Conservation (phyloP, 1,140 invertebrate species). For the Megalonaias nervosa region DNA sequence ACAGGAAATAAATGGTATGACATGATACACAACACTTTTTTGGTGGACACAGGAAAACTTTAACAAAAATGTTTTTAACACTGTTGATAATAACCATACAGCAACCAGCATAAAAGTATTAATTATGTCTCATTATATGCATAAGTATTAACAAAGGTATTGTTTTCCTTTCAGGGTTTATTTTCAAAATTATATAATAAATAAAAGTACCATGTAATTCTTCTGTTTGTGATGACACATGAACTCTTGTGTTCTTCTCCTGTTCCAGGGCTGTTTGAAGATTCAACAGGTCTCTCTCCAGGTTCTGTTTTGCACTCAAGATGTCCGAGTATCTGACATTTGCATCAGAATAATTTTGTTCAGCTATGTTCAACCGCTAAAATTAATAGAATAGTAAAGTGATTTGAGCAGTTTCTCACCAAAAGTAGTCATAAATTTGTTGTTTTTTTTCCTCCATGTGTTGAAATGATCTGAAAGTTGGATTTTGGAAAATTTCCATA, state of each 20-base stretch:
- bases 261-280: conserved; percentile 87
- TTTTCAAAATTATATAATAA: background rate
- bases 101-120: background rate
- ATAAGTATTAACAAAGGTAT: background rate
- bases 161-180: too few relatives aligned
- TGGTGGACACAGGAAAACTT: too few relatives aligned
- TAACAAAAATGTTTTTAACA: background rate
- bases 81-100: background rate
- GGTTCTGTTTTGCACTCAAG: conserved; percentile 41
- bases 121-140: background rate
- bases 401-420: background rate
- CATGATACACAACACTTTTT: too few relatives aligned
- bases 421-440: too few relatives aligned
- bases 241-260: conserved; percentile 83
- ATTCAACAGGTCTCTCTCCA: conserved; percentile 85
- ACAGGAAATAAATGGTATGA: too few relatives aligned
- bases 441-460: too few relatives aligned
- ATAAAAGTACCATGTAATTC: conserved; percentile 82
- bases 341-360: conserved; percentile 60
- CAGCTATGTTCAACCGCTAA: conserved; percentile 53
- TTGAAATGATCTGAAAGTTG: too few relatives aligned
- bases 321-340: conserved; percentile 60
- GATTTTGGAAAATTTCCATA: too few relatives aligned
- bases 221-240: conserved; percentile 79
- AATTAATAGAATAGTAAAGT: conserved; percentile 5